Percentiles rank a stretch among this genome's conserved stretches.
Evolutionary conservation across 2,113 vertebrate species (phyloP).

Genomic region (Ploceus nigricollis): DNA sequence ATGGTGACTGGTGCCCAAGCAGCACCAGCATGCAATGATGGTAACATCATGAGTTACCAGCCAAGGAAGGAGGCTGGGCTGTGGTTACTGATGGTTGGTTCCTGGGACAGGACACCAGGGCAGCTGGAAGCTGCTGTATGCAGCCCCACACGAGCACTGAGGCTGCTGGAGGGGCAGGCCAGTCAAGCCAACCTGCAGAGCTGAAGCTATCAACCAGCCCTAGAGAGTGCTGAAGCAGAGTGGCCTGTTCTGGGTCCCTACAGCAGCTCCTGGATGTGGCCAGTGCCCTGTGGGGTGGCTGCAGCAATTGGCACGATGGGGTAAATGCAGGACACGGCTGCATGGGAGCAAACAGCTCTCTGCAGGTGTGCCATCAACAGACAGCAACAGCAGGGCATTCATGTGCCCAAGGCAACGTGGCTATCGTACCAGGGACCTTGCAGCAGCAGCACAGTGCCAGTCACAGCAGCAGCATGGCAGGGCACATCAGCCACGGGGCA

Average conservation of each 20-base stretch:
- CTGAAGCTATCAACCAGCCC: neutral
- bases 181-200: neutral
- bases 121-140: neutral
- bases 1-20: neutral
- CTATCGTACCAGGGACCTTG: neutral
- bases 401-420: neutral
- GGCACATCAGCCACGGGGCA: neutral
- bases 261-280: neutral
- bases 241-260: too few relatives aligned
- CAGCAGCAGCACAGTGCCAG: neutral
- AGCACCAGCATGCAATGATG: neutral
- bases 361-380: neutral
- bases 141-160: neutral
- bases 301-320: fast-evolving
- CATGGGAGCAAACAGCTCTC: neutral
- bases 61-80: neutral
- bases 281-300: neutral
- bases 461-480: neutral
- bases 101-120: neutral
- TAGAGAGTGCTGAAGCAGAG: neutral
- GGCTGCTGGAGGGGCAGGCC: neutral
- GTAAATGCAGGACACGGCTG: neutral
- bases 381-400: neutral
- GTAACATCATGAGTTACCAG: fast-evolving
- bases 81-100: neutral